phyloP scores from a whole-genome alignment of 1,140 invertebrate species.

The Drosophila orena region DNA sequence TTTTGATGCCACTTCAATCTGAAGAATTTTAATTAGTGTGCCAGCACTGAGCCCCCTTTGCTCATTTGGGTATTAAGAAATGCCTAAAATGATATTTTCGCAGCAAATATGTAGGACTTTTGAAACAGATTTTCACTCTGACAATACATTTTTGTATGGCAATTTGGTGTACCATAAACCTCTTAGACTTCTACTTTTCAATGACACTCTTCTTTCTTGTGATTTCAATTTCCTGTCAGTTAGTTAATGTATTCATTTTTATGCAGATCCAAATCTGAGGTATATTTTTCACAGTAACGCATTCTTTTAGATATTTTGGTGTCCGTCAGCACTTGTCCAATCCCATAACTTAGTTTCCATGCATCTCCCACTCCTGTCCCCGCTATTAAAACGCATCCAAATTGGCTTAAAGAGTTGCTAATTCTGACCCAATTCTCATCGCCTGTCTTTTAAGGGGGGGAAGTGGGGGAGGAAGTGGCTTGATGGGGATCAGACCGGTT shows the following conservation, averaged over 20 bases:
- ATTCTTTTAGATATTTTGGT: slow-evolving; percentile 2
- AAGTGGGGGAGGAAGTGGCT: slow-evolving; percentile 2
- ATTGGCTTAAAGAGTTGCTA: slow-evolving; percentile 64
- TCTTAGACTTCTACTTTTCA: neutral
- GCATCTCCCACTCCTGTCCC: slow-evolving; percentile 11
- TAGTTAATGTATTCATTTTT: neutral
- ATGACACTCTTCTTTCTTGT: neutral
- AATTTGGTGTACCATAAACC: no score
- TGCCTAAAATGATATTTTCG: neutral
- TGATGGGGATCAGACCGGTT: slow-evolving; percentile 29
- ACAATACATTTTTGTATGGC: no score
- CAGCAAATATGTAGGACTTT: neutral
- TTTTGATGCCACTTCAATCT: slow-evolving; percentile 12
- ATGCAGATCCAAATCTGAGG: neutral
- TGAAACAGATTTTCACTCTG: neutral
- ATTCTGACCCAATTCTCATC: slow-evolving; percentile 76
- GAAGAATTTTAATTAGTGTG: slow-evolving; percentile 13
- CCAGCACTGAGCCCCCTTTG: neutral
- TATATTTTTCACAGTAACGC: neutral
- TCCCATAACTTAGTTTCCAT: slow-evolving; percentile 28
- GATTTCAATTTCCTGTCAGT: slow-evolving; percentile 2
- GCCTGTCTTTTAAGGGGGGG: slow-evolving; percentile 17
- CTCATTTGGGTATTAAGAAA: no score
- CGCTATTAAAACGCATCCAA: slow-evolving; percentile 50
- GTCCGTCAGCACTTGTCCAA: slow-evolving; percentile 28